phyloP scores from a whole-genome alignment of 1,140 invertebrate genomes.

The Orius insidiosus region DNA sequence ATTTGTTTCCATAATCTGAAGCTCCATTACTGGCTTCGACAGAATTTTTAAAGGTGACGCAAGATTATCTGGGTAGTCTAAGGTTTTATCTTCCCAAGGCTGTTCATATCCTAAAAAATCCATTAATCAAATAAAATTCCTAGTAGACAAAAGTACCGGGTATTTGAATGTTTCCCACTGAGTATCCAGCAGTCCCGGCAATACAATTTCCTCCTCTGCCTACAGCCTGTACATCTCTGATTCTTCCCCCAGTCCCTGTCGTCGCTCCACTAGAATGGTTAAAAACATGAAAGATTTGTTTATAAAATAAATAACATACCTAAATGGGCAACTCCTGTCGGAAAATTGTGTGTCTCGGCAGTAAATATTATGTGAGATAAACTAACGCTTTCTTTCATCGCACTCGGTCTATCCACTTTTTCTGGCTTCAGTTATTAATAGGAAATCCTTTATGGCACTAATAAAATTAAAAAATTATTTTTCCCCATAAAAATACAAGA shows the following conservation, averaged over 20 bases:
- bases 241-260: conserved; percentile 87
- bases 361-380: conserved; percentile 93
- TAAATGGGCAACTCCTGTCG: conserved; percentile 84
- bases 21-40: conserved; percentile 95
- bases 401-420: conserved; percentile 39
- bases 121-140: background rate
- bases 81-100: conserved; percentile 69
- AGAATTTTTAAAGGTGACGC: conserved; percentile 67
- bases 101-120: conserved; percentile 48
- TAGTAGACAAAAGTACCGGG: no score
- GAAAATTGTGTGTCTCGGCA: conserved; percentile 98
- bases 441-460: conserved; percentile 81
- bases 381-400: conserved; percentile 34
- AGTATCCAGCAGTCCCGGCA: conserved; percentile 91
- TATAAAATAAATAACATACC: conserved; percentile 25
- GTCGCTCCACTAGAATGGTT: conserved; percentile 72
- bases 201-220: conserved; percentile 83
- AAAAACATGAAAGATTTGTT: no score
- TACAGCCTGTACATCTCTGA: conserved; percentile 87
- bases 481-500: conserved; percentile 6
- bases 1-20: conserved; percentile 98
- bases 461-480: conserved; percentile 18
- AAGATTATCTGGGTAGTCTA: conserved; percentile 74
- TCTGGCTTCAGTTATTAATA: conserved; percentile 43
- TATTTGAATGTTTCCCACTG: conserved; percentile 80